Percentiles rank a stretch among this genome's conserved stretches.
Evolutionary conservation across 1,140 invertebrate genomes (phyloP).

Genomic region (Chionoecetes opilio): DNA sequence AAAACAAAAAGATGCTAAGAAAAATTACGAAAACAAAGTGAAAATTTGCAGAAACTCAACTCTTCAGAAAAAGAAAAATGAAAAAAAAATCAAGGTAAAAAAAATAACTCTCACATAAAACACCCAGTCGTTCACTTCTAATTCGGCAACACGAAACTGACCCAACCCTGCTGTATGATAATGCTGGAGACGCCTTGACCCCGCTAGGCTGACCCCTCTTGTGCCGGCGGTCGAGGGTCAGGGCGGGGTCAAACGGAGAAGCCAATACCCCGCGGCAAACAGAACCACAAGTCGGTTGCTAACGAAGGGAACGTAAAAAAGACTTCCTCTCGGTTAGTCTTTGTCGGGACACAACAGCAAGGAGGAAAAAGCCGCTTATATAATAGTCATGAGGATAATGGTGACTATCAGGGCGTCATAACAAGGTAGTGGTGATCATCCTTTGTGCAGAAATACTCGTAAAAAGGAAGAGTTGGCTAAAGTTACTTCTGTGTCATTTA

Average conservation of each 20-base stretch:
- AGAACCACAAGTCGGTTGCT: neutral
- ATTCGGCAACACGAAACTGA: constrained; percentile 45
- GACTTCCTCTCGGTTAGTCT: neutral
- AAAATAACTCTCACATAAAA: constrained; percentile 9
- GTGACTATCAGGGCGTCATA: constrained; percentile 64
- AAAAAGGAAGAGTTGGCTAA: too few species aligned
- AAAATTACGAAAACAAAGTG: constrained; percentile 35
- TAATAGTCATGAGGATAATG: constrained; percentile 63
- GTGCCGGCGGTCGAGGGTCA: neutral
- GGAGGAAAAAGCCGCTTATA: constrained; percentile 15
- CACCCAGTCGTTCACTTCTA: constrained; percentile 35
- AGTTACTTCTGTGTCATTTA: too few species aligned
- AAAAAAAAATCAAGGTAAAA: constrained; percentile 33
- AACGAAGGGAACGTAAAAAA: neutral
- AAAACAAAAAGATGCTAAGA: neutral
- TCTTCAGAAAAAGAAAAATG: neutral
- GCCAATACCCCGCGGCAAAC: neutral
- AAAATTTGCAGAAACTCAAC: neutral
- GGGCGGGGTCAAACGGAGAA: constrained; percentile 13
- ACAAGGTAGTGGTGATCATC: neutral
- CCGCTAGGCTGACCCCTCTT: constrained; percentile 42
- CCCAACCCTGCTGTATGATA: constrained; percentile 56
- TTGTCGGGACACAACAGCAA: neutral
- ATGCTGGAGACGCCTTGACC: constrained; percentile 44
- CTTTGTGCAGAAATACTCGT: too few species aligned